These are phyloP conservation scores for Bombus huntii DNA, from an alignment of 1,140 invertebrate genomes.

Conservation along the genomic window DNA sequence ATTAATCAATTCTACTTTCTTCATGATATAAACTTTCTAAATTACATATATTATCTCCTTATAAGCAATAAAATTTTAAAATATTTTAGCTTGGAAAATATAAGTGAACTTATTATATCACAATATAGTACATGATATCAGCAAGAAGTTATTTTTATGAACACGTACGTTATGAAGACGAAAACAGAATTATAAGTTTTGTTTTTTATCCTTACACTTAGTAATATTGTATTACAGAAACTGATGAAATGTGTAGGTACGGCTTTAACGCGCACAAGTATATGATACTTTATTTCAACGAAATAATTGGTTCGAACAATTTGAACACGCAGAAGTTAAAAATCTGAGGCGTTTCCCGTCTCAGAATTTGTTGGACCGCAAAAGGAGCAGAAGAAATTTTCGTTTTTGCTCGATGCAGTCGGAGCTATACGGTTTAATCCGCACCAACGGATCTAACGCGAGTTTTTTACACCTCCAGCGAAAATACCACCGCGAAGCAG, in stretches of 20 bases:
- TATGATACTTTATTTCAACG: background rate
- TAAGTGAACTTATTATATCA: no score
- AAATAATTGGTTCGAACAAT: conserved; percentile 35
- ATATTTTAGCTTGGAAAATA: no score
- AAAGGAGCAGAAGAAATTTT: conserved; percentile 51
- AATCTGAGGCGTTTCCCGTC: conserved; percentile 59
- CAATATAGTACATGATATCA: no score
- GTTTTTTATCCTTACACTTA: background rate
- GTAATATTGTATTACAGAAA: background rate
- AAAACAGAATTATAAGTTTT: background rate
- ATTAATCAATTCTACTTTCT: no score
- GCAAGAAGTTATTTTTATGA: no score
- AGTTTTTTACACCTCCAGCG: conserved; percentile 54
- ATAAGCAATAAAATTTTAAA: no score
- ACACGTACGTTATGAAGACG: no score
- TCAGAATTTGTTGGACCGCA: conserved; percentile 42
- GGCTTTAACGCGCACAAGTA: background rate
- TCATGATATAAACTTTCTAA: no score
- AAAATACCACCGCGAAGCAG: conserved; percentile 63
- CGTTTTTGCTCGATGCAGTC: conserved; percentile 54
- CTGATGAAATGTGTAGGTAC: background rate
- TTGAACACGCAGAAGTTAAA: conserved; percentile 42
- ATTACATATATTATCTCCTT: no score
- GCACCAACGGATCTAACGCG: conserved; percentile 65
- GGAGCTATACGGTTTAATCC: conserved; percentile 58